phyloP scores from a whole-genome alignment of 2,888 invertebrate genomes.

The Pristionchus maxplancki region DNA sequence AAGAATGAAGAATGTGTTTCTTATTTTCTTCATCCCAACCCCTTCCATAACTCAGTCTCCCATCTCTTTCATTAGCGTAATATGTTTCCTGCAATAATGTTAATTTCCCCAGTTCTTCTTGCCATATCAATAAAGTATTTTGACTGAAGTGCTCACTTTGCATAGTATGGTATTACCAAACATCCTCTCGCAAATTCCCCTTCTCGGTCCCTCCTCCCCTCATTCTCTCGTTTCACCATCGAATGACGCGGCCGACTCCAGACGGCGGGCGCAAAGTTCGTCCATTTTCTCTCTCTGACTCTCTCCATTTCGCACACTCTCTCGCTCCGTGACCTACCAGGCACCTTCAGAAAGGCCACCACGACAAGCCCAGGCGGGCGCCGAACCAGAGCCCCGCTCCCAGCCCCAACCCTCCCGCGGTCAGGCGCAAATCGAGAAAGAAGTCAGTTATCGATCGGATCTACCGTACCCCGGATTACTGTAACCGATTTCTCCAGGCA shows the following conservation, averaged over 20 bases:
- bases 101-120: neutral
- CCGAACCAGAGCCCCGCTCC: neutral
- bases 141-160: neutral
- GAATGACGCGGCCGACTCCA: neutral
- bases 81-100: slow-evolving; percentile 32
- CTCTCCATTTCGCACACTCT: neutral
- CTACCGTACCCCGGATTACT: neutral
- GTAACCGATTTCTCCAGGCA: neutral
- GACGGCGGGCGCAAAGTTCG: neutral
- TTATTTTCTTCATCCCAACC: neutral
- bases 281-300: neutral
- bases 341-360: neutral
- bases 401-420: neutral
- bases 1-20: neutral
- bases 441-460: slow-evolving; percentile 11
- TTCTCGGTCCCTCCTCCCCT: neutral
- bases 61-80: slow-evolving; percentile 12
- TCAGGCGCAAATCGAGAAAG: neutral
- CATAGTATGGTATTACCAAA: neutral
- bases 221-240: neutral
- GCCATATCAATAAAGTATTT: slow-evolving; percentile 44
- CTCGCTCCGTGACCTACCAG: neutral
- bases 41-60: slow-evolving; percentile 3
- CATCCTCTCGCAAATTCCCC: neutral
- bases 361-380: neutral